These are phyloP conservation scores for Stratiomys singularior DNA, from an alignment of 2,888 invertebrate species.

Conservation along the genomic window DNA sequence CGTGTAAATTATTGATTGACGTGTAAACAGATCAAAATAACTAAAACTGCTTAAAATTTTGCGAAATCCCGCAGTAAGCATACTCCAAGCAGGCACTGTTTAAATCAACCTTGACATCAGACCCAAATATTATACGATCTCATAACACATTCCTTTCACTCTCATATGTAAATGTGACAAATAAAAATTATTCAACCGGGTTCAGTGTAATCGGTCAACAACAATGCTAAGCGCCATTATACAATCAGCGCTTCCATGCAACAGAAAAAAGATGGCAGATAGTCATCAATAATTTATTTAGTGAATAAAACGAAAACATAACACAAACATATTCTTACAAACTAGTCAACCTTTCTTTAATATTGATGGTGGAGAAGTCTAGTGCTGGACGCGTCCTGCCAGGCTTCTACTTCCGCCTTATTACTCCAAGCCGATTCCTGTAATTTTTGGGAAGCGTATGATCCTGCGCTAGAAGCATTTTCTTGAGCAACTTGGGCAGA, in stretches of 20 bases:
- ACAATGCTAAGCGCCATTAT: no score
- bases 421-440: background rate
- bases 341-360: background rate
- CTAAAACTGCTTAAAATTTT: no score
- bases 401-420: background rate
- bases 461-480: constrained; percentile 77
- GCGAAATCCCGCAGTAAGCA: no score
- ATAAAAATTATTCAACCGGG: background rate
- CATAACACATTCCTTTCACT: background rate
- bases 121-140: background rate
- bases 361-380: background rate
- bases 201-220: background rate
- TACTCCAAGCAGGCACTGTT: background rate
- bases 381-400: background rate
- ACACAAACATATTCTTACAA: background rate
- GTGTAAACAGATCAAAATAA: no score
- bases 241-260: no score
- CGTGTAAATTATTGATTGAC: no score
- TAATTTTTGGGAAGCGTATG: constrained; percentile 69
- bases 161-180: background rate
- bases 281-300: background rate
- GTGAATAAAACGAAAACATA: background rate
- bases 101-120: background rate
- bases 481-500: constrained; percentile 76
- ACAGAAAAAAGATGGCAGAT: no score